phyloP scores from a whole-genome alignment of 2,113 vertebrate genomes.

The Albula goreensis region DNA sequence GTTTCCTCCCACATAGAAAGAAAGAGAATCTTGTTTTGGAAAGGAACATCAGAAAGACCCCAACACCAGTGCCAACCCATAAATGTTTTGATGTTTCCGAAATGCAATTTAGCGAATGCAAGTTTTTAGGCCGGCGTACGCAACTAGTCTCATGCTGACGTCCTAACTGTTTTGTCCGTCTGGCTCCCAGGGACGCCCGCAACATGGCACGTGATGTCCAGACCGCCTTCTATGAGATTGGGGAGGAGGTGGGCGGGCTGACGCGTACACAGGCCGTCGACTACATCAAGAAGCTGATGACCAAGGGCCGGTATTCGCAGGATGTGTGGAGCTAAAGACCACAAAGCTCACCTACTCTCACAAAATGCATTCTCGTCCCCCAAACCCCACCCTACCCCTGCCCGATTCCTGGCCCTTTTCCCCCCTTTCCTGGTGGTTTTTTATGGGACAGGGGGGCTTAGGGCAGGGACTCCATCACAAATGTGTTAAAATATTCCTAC shows the following conservation, averaged over 20 bases:
- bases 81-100: neutral
- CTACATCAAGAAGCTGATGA: conserved; percentile 86
- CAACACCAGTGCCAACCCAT: neutral
- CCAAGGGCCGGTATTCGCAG: conserved; percentile 82
- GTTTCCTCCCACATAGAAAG: no score
- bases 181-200: conserved; percentile 71
- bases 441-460: neutral
- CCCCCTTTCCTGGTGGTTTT: neutral
- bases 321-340: conserved; percentile 82
- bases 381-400: neutral
- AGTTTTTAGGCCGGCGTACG: neutral
- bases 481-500: neutral
- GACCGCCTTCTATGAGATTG: conserved; percentile 76
- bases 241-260: conserved; percentile 70
- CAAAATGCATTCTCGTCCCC: neutral
- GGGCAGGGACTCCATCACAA: neutral
- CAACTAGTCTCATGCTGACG: neutral
- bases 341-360: neutral
- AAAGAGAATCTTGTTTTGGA: neutral
- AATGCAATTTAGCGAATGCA: neutral
- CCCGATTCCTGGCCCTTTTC: neutral
- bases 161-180: neutral
- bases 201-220: conserved; percentile 85
- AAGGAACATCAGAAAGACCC: neutral
- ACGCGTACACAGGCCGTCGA: conserved; percentile 74